Conservation (phyloP, 2,797 vertebrate species). For the Semaprochilodus insignis region DNA sequence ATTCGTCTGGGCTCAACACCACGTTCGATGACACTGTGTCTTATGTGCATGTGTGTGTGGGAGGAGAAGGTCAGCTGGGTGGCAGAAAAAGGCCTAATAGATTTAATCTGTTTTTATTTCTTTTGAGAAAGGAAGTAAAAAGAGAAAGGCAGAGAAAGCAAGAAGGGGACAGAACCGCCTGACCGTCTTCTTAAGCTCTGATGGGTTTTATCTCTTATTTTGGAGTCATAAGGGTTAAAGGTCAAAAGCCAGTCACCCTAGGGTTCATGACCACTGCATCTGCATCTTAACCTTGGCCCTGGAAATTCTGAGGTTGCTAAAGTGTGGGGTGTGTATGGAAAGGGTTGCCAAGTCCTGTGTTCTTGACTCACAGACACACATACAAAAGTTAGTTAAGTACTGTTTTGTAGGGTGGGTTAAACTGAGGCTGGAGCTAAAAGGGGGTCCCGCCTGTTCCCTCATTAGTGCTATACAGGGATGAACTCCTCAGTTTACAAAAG, state of each 20-base stretch:
- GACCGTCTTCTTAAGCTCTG: background rate
- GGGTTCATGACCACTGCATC: background rate
- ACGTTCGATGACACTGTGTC: constrained; percentile 12
- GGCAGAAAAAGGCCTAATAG: constrained; percentile 30
- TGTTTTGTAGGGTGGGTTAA: background rate
- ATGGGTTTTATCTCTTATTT: background rate
- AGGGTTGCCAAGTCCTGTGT: background rate
- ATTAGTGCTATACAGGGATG: background rate
- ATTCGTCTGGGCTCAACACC: constrained; percentile 40
- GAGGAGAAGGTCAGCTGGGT: constrained; percentile 1
- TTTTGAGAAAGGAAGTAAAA: background rate
- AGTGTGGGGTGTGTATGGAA: background rate
- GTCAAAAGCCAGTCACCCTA: background rate
- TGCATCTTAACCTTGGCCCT: background rate
- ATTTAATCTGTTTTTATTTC: constrained; percentile 27
- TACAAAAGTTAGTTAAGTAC: background rate
- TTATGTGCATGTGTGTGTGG: background rate
- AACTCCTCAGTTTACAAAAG: background rate
- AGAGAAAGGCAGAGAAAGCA: background rate
- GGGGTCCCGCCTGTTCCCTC: background rate
- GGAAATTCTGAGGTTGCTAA: background rate
- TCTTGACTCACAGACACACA: background rate
- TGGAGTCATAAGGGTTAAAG: background rate
- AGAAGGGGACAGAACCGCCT: background rate
- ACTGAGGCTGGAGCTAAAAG: background rate